Evolutionary conservation across 2,113 vertebrate species (phyloP).

Genomic region (Dipodomys stephensi): DNA sequence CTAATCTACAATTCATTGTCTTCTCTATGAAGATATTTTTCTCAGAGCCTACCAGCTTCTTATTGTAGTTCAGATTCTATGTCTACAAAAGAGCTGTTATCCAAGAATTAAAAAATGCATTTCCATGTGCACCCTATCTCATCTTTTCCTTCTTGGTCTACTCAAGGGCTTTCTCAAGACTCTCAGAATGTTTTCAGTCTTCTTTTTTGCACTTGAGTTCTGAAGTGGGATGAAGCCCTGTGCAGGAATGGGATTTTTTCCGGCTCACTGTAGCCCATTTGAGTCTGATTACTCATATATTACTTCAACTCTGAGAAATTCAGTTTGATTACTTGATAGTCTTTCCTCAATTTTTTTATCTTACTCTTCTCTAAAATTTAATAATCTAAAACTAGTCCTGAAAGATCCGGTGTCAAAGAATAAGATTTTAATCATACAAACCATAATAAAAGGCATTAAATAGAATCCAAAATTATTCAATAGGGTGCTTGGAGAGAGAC

Average conservation of each 20-base stretch:
- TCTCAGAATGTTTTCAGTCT: neutral
- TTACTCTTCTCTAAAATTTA: constrained; percentile 1
- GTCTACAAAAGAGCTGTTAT: neutral
- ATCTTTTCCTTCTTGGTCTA: constrained; percentile 9
- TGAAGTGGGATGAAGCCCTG: neutral
- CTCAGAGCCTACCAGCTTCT: constrained; percentile 15
- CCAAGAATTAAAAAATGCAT: neutral
- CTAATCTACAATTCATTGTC: constrained; percentile 16
- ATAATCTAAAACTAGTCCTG: neutral
- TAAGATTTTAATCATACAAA: constrained; percentile 23
- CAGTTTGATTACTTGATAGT: neutral
- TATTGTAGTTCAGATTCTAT: constrained; percentile 26
- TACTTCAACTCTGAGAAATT: neutral
- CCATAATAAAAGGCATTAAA: constrained; percentile 26
- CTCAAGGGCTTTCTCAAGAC: neutral
- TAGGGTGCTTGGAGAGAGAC: neutral
- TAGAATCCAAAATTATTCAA: neutral
- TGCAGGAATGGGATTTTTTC: neutral
- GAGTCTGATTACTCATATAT: neutral
- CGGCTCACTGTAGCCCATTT: neutral
- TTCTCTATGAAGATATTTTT: constrained; percentile 38
- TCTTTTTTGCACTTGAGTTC: neutral
- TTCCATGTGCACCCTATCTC: neutral
- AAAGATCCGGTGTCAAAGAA: constrained; percentile 6
- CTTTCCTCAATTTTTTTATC: neutral